Percentiles rank a stretch among this genome's conserved stretches.
These are phyloP conservation scores for Ophion obscuratus DNA, from an alignment of 2,888 invertebrate species.

Conservation along the genomic window DNA sequence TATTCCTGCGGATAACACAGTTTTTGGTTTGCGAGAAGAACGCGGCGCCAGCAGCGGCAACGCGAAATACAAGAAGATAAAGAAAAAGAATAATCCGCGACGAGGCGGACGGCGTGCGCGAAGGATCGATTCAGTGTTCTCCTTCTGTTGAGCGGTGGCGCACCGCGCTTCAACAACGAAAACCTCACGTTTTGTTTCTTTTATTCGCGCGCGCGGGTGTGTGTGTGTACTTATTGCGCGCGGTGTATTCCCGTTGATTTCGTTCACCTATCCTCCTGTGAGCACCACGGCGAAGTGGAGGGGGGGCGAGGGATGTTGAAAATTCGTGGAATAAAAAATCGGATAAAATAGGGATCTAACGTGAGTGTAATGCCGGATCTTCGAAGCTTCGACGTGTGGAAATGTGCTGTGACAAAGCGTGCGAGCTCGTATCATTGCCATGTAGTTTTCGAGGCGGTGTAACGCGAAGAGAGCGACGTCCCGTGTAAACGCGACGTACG, in stretches of 20 bases:
- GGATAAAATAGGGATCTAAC: slow-evolving; percentile 7
- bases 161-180: slow-evolving; percentile 19
- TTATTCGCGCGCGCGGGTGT: slow-evolving; percentile 18
- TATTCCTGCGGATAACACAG: slow-evolving; percentile 28
- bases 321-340: slow-evolving; percentile 32
- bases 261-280: slow-evolving; percentile 1
- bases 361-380: slow-evolving; percentile 41
- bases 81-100: slow-evolving; percentile 32
- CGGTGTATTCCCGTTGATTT: slow-evolving; percentile 11
- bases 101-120: slow-evolving; percentile 60
- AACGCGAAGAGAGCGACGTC: slow-evolving; percentile 74
- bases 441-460: slow-evolving; percentile 70
- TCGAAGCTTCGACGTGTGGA: slow-evolving; percentile 27
- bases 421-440: slow-evolving; percentile 67
- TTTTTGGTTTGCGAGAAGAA: slow-evolving; percentile 29
- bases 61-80: slow-evolving; percentile 35
- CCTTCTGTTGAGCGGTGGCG: slow-evolving; percentile 53
- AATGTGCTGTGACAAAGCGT: slow-evolving; percentile 19
- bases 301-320: slow-evolving; percentile 27
- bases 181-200: slow-evolving; percentile 8
- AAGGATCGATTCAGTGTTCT: slow-evolving; percentile 72
- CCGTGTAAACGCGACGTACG: slow-evolving; percentile 73
- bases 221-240: slow-evolving; percentile 1
- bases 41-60: slow-evolving; percentile 47
- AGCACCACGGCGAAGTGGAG: slow-evolving; percentile 8